These are phyloP conservation scores for Poecilobothrus nobilitatus DNA, from an alignment of 2,888 invertebrate genomes.

Conservation along the genomic window DNA sequence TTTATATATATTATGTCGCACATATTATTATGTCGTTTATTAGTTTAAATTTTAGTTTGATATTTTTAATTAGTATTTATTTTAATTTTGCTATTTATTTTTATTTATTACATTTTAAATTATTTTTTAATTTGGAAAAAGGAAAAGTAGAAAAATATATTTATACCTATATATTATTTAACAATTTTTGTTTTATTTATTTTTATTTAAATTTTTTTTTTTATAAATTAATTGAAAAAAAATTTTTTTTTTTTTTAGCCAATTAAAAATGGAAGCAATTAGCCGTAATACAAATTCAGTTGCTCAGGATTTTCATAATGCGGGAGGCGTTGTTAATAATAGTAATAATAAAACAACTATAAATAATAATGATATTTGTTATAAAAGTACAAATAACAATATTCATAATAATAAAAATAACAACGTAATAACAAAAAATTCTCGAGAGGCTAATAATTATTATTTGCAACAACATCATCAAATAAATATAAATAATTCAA, in stretches of 20 bases:
- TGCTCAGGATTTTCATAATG: conserved; percentile 56
- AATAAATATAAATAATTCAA: background rate
- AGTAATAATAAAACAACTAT: conserved; percentile 38
- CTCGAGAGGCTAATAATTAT: conserved; percentile 32
- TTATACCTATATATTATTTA: too few relatives aligned
- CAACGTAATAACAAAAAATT: background rate
- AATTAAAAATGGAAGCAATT: conserved; percentile 45
- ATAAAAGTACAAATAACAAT: conserved; percentile 36
- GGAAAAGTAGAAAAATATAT: too few relatives aligned
- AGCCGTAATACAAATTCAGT: conserved; percentile 46
- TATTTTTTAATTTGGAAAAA: too few relatives aligned
- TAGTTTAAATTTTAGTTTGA: conserved; percentile 24
- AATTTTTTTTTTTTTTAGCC: conserved; percentile 32
- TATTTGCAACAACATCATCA: conserved; percentile 24
- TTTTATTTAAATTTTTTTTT: too few relatives aligned
- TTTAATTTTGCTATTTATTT: too few relatives aligned
- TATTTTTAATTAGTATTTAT: too few relatives aligned
- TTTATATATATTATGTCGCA: too few relatives aligned
- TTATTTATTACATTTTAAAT: too few relatives aligned
- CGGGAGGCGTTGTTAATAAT: conserved; percentile 46
- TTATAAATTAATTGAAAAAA: too few relatives aligned
- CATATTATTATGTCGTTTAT: conserved; percentile 7
- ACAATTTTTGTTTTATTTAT: too few relatives aligned
- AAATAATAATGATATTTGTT: conserved; percentile 43
- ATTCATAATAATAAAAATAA: background rate